Evolutionary conservation across 1,140 invertebrate species (phyloP), one percentile per base, ranked within the genome.

Genomic region (Ostrea denselamellosa): DNA sequence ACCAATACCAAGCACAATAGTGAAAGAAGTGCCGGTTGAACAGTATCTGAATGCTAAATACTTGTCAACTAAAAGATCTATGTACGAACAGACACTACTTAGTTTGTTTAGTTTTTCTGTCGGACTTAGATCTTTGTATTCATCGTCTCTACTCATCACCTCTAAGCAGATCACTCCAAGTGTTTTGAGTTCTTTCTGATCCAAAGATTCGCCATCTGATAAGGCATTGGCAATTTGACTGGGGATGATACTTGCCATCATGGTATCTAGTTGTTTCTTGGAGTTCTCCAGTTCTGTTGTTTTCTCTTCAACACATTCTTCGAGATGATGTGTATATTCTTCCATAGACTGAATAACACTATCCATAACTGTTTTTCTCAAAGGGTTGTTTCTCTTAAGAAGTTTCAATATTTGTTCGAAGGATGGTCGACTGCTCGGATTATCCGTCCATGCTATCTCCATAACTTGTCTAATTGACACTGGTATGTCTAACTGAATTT

Each of bases 301-400:
- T 71, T 87, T 87, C 54, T 87, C 84, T 12, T 87, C 86, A 1
- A 89, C 44, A 54, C 54, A 85, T 9, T 89, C 90, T 83, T 93
- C 92, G 44, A 93, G 86, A 65, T 92, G 91, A 10, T 82, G 34
- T 0, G 90, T 92, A 86, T 93, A 93, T 52, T 92, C 90, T 84
- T 93, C 93, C 91, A 93, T 91, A n/a, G 91, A 88, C 82, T 92
- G 90, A 90, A 93, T 92, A 90, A 93, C 93, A 83, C 87, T 89
- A 86, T 93, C 92, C 82, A 93, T 71, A 10, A 93, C 88, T 4
- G 91, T 86, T 85, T 91, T 93, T n/a, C 87, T 82, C 17, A 83
- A 28, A 17, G 88, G 85, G 17, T 88, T 84, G 9, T 85, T 83
- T 52, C 88, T 84, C 84, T 86, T 88, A 8, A 93, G 53, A 83